Conservation (phyloP, 1,140 invertebrate genomes). For the Leptopilina clavipes region DNA sequence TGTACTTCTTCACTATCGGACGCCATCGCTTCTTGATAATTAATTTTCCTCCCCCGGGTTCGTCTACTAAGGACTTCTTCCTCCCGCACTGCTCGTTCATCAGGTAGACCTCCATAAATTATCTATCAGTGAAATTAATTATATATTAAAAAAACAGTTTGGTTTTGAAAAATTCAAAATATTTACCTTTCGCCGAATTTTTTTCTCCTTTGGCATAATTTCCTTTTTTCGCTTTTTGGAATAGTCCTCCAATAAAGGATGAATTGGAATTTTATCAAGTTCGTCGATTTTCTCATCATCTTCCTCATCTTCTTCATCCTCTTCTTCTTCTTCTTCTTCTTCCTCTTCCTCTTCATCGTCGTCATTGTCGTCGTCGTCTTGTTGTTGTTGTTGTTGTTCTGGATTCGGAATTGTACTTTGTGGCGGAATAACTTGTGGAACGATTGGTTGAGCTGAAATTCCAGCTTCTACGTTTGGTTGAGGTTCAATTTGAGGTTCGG, state of each 20-base stretch:
- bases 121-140: conserved; percentile 60
- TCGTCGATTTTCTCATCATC: conserved; percentile 17
- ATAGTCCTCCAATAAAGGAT: conserved; percentile 46
- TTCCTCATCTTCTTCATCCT: too few relatives aligned
- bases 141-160: too few relatives aligned
- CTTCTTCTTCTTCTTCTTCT: background rate
- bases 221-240: conserved; percentile 68
- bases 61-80: conserved; percentile 74
- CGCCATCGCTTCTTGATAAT: conserved; percentile 81
- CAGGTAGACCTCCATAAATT: conserved; percentile 77
- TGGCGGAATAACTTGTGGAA: conserved; percentile 1
- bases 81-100: conserved; percentile 69
- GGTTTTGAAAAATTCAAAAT: too few relatives aligned
- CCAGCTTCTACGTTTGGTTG: background rate
- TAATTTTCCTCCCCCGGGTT: conserved; percentile 82
- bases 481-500: background rate
- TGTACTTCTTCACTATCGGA: conserved; percentile 81
- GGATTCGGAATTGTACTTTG: background rate
- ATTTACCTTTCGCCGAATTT: conserved; percentile 69
- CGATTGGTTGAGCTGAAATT: background rate
- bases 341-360: background rate
- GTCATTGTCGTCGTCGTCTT: too few relatives aligned
- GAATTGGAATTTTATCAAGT: background rate
- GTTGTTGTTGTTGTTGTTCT: too few relatives aligned
- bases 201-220: conserved; percentile 61